These are phyloP conservation scores for Cephonodes hylas DNA, from an alignment of 2,888 invertebrate genomes.

Conservation along the genomic window DNA sequence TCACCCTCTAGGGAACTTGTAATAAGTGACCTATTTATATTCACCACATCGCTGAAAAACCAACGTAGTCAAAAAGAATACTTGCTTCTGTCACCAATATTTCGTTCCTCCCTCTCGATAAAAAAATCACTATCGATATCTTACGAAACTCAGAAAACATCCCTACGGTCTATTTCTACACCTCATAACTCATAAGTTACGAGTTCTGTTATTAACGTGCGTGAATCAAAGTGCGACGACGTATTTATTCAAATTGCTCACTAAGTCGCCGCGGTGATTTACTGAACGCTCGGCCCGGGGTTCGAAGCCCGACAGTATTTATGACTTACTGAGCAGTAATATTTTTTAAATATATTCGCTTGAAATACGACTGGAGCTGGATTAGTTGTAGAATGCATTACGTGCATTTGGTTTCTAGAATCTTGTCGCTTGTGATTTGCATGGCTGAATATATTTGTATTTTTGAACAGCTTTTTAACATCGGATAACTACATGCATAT, in stretches of 20 bases:
- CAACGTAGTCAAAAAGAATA: too few relatives aligned
- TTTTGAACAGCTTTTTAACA: too few relatives aligned
- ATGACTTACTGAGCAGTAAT: slow-evolving; percentile 29
- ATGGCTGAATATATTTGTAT: too few relatives aligned
- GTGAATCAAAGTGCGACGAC: slow-evolving; percentile 23
- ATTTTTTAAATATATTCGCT: slow-evolving; percentile 21
- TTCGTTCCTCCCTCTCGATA: neutral
- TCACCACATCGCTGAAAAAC: too few relatives aligned
- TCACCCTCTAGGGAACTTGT: too few relatives aligned
- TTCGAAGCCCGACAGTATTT: neutral
- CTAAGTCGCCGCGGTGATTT: slow-evolving; percentile 15
- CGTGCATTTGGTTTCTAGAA: neutral
- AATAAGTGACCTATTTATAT: too few relatives aligned
- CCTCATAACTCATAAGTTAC: slow-evolving; percentile 17
- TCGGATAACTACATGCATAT: too few relatives aligned
- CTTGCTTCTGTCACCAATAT: too few relatives aligned
- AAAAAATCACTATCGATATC: neutral
- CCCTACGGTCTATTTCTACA: slow-evolving; percentile 17
- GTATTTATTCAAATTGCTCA: slow-evolving; percentile 26
- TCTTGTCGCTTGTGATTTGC: too few relatives aligned
- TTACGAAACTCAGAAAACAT: neutral
- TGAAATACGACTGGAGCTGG: neutral
- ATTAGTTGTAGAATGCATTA: slow-evolving; percentile 11
- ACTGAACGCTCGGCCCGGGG: neutral
- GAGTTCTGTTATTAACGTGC: slow-evolving; percentile 19